A percentile compares a stretch with the other conserved stretches of the same genome.
Conservation (phyloP, 2,888 invertebrate species). For the Podabrus alpinus region DNA sequence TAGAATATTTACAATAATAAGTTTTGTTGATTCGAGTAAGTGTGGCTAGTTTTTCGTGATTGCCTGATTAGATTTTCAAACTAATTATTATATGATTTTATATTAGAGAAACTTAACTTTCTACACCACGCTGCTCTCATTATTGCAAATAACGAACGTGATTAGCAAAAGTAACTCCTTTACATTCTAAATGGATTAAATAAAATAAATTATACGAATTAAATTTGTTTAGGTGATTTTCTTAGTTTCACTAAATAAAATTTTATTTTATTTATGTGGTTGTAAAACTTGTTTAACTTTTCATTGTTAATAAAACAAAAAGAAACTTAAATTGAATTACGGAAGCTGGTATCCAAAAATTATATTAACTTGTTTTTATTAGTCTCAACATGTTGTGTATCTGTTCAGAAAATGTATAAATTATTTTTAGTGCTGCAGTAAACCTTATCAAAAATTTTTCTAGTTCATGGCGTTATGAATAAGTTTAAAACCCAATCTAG, state of each 20-base stretch:
- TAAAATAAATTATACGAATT: not conserved
- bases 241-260: not conserved
- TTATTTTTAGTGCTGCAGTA: not conserved
- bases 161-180: not conserved
- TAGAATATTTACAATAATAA: not conserved
- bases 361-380: too few species aligned
- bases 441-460: not conserved
- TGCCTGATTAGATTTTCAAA: not conserved
- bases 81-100: not conserved
- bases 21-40: not conserved
- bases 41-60: not conserved
- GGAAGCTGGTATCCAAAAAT: not conserved
- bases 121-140: not conserved
- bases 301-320: not conserved
- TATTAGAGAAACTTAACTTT: not conserved
- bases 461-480: not conserved
- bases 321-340: not conserved
- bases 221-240: not conserved
- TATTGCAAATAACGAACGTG: not conserved
- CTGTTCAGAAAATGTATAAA: not conserved
- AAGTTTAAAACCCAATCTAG: not conserved
- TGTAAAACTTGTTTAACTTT: too few species aligned
- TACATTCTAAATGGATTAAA: not conserved
- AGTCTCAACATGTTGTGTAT: not conserved
- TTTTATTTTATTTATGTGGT: not conserved